Evolutionary conservation across 1,140 invertebrate genomes (phyloP).

Genomic region (Micrasema longulum): DNA sequence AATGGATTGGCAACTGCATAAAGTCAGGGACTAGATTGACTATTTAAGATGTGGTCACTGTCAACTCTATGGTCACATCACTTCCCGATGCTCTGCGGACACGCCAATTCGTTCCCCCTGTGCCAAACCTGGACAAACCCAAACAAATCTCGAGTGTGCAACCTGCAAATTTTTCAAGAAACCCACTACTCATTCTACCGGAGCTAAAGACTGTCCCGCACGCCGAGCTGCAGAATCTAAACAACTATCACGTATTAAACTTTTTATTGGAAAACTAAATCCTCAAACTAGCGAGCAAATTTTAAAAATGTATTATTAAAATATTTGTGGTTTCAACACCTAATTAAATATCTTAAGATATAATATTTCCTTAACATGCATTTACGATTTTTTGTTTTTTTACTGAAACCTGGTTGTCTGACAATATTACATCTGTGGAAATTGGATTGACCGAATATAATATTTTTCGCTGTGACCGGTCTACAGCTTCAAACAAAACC

Average conservation of each 20-base stretch:
- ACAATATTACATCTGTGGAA: neutral
- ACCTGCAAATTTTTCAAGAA: neutral
- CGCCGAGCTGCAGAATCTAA: neutral
- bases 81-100: neutral
- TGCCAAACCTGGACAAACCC: neutral
- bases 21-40: neutral
- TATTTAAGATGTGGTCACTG: neutral
- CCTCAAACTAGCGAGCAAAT: neutral
- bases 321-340: neutral
- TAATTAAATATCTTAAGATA: neutral
- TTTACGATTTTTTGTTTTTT: neutral
- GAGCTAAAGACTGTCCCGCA: neutral
- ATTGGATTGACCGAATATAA: neutral
- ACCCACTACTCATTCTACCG: neutral
- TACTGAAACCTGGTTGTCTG: conserved; percentile 1
- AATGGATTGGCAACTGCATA: neutral
- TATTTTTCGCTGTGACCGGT: neutral
- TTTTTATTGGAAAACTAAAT: neutral
- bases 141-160: neutral
- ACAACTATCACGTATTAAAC: neutral
- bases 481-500: neutral
- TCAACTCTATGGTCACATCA: neutral
- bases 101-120: neutral
- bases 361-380: neutral
- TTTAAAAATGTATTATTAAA: neutral